A percentile compares a stretch with the other conserved stretches of the same genome.
phyloP scores from a whole-genome alignment of 2,888 invertebrate species.

The Amphipoea oculea region DNA sequence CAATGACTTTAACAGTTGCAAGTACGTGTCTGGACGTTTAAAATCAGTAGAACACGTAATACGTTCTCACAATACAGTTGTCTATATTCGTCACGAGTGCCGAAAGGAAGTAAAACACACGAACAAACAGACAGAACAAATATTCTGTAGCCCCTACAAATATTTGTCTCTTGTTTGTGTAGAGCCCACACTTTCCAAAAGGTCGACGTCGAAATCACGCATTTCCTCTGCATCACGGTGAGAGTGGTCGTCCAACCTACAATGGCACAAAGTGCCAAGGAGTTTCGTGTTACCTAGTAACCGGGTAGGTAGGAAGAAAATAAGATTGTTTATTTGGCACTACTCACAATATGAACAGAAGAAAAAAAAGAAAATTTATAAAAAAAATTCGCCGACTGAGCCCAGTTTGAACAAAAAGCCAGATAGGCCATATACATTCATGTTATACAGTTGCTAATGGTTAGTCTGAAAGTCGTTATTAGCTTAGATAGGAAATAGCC shows the following conservation, averaged over 20 bases:
- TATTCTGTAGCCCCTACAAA: constrained; percentile 24
- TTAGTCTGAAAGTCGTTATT: background rate
- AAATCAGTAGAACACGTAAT: too few relatives aligned
- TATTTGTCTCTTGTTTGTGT: constrained; percentile 27
- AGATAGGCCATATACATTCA: background rate
- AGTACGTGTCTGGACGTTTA: too few relatives aligned
- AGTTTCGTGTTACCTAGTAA: background rate
- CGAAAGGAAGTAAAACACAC: constrained; percentile 18
- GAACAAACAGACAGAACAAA: constrained; percentile 28
- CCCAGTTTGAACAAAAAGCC: background rate
- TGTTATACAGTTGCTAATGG: background rate
- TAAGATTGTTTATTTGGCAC: background rate
- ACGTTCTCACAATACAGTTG: background rate
- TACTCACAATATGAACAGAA: background rate
- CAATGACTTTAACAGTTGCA: too few relatives aligned
- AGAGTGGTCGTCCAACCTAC: background rate
- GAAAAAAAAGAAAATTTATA: background rate
- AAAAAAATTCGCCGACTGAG: background rate
- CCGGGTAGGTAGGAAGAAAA: background rate
- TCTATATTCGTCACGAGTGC: constrained; percentile 7
- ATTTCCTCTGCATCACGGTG: background rate
- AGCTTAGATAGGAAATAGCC: background rate
- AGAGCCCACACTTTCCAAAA: constrained; percentile 21
- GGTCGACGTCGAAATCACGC: constrained; percentile 18
- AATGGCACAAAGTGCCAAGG: background rate